phyloP scores from a whole-genome alignment of 2,888 invertebrate genomes.

The Nysson spinosus region DNA sequence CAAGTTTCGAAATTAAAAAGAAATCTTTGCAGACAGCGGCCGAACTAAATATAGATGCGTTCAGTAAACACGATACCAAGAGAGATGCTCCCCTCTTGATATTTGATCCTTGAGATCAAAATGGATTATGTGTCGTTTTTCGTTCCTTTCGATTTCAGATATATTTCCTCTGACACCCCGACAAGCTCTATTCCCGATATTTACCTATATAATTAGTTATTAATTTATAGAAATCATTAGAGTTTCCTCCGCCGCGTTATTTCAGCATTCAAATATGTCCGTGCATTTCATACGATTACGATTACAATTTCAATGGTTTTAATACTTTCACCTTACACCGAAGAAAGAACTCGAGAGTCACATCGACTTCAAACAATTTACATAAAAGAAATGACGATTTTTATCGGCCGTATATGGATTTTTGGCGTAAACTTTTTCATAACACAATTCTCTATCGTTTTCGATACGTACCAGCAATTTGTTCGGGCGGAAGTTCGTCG shows the following conservation, averaged over 20 bases:
- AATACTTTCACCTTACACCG: too few species aligned
- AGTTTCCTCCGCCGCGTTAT: too few species aligned
- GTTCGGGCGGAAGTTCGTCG: constrained; percentile 94
- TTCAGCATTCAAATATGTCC: neutral
- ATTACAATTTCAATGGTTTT: too few species aligned
- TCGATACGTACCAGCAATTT: constrained; percentile 88
- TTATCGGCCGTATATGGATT: too few species aligned
- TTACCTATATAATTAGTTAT: too few species aligned
- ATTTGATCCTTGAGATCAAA: constrained; percentile 15
- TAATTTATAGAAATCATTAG: too few species aligned
- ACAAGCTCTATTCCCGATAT: too few species aligned
- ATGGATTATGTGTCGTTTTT: constrained; percentile 1
- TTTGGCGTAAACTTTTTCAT: too few species aligned
- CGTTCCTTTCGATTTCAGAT: neutral
- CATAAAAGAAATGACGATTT: too few species aligned
- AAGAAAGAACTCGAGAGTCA: too few species aligned
- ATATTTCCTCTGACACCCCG: neutral
- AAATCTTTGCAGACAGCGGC: neutral
- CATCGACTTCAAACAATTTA: too few species aligned
- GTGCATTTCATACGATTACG: neutral
- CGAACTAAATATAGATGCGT: constrained; percentile 12
- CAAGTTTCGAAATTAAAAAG: constrained; percentile 22
- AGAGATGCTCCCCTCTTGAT: constrained; percentile 1
- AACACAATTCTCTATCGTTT: too few species aligned
- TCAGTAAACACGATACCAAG: constrained; percentile 9